Percentiles rank a stretch among this genome's conserved stretches.
These are phyloP conservation scores for Jordanella pulchra DNA, from an alignment of 2,797 vertebrate species.

Conservation along the genomic window DNA sequence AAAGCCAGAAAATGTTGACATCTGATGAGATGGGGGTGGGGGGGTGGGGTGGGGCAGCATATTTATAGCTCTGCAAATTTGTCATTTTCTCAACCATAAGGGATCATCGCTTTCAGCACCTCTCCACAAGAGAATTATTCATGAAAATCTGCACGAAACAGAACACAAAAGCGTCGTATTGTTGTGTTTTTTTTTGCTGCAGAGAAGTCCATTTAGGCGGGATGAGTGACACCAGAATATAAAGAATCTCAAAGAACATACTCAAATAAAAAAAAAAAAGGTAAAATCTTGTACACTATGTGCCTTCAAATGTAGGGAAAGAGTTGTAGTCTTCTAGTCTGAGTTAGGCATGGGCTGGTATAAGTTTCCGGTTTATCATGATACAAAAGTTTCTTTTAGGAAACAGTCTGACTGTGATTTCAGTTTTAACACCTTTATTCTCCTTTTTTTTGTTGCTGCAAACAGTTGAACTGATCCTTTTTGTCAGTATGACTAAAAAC, in stretches of 20 bases:
- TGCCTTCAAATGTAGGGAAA: conserved; percentile 61
- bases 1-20: conserved; percentile 19
- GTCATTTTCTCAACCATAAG: conserved; percentile 41
- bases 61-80: conserved; percentile 11
- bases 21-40: conserved; percentile 23
- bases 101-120: conserved; percentile 17
- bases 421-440: neutral
- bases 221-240: conserved; percentile 53
- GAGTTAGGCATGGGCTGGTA: conserved; percentile 18
- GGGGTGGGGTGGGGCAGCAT: conserved; percentile 17
- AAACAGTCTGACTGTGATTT: neutral
- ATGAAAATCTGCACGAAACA: conserved; percentile 28
- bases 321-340: conserved; percentile 39
- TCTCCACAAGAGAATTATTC: conserved; percentile 19
- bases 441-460: neutral
- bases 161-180: conserved; percentile 36
- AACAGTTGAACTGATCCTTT: neutral
- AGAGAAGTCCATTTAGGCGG: conserved; percentile 42
- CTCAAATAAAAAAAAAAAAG: conserved; percentile 40
- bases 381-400: neutral
- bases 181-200: conserved; percentile 49
- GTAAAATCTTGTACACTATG: conserved; percentile 70
- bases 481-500: neutral
- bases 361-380: neutral
- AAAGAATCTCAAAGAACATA: conserved; percentile 19